phyloP scores from a whole-genome alignment of 2,888 invertebrate species.

The Drosophila stalkeri region DNA sequence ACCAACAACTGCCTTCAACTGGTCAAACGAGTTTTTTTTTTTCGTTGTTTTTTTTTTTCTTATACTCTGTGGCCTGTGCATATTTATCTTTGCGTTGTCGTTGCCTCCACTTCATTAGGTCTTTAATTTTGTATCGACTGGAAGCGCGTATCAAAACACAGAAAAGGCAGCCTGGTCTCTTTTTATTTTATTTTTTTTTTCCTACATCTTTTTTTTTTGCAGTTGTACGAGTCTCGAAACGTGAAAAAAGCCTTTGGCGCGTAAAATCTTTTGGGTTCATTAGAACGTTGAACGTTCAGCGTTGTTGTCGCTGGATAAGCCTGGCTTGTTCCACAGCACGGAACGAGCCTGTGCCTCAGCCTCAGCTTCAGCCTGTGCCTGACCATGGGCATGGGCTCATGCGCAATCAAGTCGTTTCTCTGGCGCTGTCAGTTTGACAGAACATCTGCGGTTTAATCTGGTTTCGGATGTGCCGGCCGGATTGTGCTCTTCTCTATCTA shows the following conservation, averaged over 20 bases:
- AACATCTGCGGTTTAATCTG: constrained; percentile 80
- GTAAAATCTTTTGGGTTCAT: constrained; percentile 81
- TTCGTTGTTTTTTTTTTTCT: constrained; percentile 15
- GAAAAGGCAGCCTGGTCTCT: constrained; percentile 57
- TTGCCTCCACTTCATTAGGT: constrained; percentile 80
- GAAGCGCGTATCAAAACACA: constrained; percentile 77
- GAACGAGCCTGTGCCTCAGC: constrained; percentile 10
- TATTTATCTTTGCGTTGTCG: constrained; percentile 78
- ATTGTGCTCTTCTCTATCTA: constrained; percentile 56
- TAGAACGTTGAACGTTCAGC: constrained; percentile 81
- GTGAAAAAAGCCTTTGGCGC: constrained; percentile 78
- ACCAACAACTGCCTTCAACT: constrained; percentile 68
- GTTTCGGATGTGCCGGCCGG: constrained; percentile 59
- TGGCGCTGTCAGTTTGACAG: constrained; percentile 79
- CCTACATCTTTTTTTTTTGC: constrained; percentile 50
- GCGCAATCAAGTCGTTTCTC: constrained; percentile 77
- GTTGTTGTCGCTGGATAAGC: constrained; percentile 50
- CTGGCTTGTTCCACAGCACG: constrained; percentile 15
- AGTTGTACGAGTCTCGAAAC: constrained; percentile 53
- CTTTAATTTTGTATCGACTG: constrained; percentile 79
- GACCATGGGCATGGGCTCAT: constrained; percentile 54
- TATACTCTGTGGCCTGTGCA: constrained; percentile 59
- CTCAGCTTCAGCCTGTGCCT: constrained; percentile 13
- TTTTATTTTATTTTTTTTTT: constrained; percentile 6
- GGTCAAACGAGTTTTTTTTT: constrained; percentile 71